These are phyloP conservation scores for Dermatemys mawii DNA, from an alignment of 2,113 vertebrate species.

Conservation along the genomic window DNA sequence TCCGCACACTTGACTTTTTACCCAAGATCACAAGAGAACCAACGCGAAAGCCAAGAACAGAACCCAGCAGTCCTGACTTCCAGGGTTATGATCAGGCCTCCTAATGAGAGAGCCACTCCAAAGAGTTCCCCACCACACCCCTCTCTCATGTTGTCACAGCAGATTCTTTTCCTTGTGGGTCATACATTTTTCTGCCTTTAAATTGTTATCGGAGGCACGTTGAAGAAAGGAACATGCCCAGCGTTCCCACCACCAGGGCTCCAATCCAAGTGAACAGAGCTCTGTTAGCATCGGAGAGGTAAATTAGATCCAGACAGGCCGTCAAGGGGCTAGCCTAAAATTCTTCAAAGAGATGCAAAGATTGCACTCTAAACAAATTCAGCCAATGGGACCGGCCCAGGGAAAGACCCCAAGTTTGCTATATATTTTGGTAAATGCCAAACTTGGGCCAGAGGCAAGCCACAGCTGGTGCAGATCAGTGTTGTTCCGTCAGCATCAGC, in stretches of 20 bases:
- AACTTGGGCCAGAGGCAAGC: neutral
- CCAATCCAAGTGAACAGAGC: neutral
- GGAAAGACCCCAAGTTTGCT: neutral
- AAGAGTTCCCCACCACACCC: neutral
- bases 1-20: neutral
- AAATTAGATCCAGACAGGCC: neutral
- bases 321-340: neutral
- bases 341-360: neutral
- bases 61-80: neutral
- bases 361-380: neutral
- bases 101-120: neutral
- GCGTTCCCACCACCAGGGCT: neutral
- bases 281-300: neutral
- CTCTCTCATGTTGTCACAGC: neutral
- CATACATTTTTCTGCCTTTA: neutral
- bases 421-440: neutral
- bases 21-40: neutral
- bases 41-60: neutral
- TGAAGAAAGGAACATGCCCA: neutral
- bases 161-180: neutral
- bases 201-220: neutral
- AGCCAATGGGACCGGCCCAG: neutral
- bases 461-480: neutral
- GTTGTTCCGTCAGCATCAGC: neutral
- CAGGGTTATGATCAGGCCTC: neutral